Evolutionary conservation across 2,888 invertebrate species (phyloP).

Genomic region (Nemoura dubitans): DNA sequence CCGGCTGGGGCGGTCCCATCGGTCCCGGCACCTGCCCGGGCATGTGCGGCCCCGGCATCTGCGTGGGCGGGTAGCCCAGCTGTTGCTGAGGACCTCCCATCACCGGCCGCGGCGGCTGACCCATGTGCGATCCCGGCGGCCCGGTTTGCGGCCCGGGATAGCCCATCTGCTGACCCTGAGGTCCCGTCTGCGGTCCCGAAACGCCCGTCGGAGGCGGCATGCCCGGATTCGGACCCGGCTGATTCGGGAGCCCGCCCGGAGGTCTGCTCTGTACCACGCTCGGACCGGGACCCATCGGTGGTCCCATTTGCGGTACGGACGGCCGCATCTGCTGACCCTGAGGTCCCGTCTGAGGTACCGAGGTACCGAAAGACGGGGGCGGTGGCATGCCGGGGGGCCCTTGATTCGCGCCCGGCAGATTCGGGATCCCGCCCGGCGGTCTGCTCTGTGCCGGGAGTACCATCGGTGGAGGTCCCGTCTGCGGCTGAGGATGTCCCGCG

Average conservation of each 20-base stretch:
- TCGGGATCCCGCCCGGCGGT: not conserved
- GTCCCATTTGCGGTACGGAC: not conserved
- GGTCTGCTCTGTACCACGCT: slow-evolving; percentile 40
- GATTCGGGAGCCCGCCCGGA: slow-evolving; percentile 53
- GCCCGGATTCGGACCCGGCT: slow-evolving; percentile 50
- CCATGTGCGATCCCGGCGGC: not conserved
- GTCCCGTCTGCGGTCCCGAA: not conserved
- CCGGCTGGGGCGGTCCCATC: slow-evolving; percentile 59
- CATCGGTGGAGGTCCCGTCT: not conserved
- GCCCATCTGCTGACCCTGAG: slow-evolving; percentile 26
- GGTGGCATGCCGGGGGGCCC: not conserved
- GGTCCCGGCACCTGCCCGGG: slow-evolving; percentile 58
- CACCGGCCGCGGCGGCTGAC: slow-evolving; percentile 42
- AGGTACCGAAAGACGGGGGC: not conserved
- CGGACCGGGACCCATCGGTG: slow-evolving; percentile 50
- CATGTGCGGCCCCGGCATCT: slow-evolving; percentile 59
- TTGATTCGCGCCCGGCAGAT: not conserved
- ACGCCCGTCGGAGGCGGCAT: not conserved
- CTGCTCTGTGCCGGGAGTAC: not conserved
- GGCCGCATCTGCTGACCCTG: not conserved
- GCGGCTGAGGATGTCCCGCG: not conserved
- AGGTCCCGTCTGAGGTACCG: too few relatives aligned
- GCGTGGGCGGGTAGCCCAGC: slow-evolving; percentile 51
- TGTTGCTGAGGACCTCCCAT: slow-evolving; percentile 52
- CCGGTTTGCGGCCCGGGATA: not conserved